phyloP scores from a whole-genome alignment of 35 echinoderm and acorn worm species.

The Heliocidaris tuberculata region DNA sequence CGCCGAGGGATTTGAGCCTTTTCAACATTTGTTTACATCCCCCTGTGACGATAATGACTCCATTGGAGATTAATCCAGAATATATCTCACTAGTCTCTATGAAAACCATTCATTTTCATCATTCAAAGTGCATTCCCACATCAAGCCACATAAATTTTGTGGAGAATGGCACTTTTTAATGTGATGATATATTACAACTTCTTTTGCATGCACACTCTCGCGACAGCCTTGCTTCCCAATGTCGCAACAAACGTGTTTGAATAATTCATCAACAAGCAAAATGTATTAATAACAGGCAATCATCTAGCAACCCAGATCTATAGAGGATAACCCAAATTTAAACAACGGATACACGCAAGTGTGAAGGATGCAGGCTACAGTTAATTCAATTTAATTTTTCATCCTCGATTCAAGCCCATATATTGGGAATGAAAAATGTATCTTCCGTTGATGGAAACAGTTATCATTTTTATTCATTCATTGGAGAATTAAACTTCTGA shows the following conservation, averaged over 20 bases:
- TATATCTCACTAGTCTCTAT: neutral
- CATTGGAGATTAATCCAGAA: neutral
- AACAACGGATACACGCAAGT: neutral
- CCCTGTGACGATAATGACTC: neutral
- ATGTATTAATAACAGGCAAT: constrained; percentile 13
- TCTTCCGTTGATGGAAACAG: neutral
- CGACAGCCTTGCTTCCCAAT: neutral
- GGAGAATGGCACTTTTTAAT: neutral
- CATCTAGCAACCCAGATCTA: neutral
- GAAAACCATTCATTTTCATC: neutral
- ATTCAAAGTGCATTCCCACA: neutral
- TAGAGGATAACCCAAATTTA: neutral
- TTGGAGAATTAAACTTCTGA: constrained; percentile 1
- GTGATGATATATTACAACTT: neutral
- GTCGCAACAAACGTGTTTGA: neutral
- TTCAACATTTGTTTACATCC: neutral
- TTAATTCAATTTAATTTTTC: constrained; percentile 20
- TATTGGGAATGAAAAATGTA: neutral
- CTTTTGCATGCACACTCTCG: neutral
- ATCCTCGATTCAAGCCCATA: neutral
- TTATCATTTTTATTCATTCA: neutral
- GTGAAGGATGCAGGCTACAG: neutral
- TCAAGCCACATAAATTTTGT: neutral
- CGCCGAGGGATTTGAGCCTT: neutral
- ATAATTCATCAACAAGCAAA: neutral